These are phyloP conservation scores for Lasioglossum lativentre DNA, from an alignment of 2,888 invertebrate genomes.

Conservation along the genomic window DNA sequence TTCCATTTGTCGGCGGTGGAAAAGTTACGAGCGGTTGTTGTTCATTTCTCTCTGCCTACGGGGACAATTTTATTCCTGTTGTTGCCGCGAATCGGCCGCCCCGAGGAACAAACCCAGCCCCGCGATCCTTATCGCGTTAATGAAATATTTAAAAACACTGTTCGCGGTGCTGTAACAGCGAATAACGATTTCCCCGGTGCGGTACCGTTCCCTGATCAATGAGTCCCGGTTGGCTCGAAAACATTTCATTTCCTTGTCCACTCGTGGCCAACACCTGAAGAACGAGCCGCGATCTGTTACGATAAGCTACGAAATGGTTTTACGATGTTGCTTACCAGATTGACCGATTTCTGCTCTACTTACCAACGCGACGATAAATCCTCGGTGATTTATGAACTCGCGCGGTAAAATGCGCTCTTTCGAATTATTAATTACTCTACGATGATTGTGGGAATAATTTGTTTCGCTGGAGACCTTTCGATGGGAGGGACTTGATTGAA, in stretches of 20 bases:
- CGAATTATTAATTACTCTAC: neutral
- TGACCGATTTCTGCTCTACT: neutral
- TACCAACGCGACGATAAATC: neutral
- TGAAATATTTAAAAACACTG: slow-evolving; percentile 35
- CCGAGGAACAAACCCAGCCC: neutral
- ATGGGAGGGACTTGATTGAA: neutral
- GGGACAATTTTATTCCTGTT: slow-evolving; percentile 28
- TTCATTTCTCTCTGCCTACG: neutral
- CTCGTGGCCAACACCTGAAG: neutral
- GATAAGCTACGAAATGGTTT: neutral
- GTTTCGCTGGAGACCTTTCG: neutral
- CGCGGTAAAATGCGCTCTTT: neutral
- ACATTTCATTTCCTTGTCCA: slow-evolving; percentile 11
- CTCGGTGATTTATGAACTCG: neutral
- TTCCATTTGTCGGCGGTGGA: slow-evolving; percentile 20
- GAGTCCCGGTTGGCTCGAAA: neutral
- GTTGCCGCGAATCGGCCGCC: neutral
- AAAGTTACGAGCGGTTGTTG: slow-evolving; percentile 30
- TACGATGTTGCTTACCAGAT: neutral
- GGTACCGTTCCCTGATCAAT: neutral
- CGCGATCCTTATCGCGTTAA: slow-evolving; percentile 29
- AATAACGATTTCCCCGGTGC: neutral
- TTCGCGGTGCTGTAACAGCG: slow-evolving; percentile 4
- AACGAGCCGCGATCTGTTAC: neutral
- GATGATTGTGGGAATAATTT: neutral